Evolutionary conservation across 2,113 vertebrate species (phyloP).

Genomic region (Etia nguti): DNA sequence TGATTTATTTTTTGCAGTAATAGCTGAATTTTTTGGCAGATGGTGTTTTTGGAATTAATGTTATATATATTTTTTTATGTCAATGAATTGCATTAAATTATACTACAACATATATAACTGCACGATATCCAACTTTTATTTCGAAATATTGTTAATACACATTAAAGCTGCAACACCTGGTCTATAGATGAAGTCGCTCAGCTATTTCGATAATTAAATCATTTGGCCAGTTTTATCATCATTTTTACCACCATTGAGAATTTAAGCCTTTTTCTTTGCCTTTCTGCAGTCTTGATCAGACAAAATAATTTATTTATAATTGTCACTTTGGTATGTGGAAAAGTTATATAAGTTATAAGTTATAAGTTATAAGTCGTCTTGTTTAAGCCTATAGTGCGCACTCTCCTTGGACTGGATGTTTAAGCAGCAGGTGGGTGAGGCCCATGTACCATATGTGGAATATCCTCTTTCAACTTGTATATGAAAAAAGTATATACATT

Average conservation of each 20-base stretch:
- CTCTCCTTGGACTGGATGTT: background rate
- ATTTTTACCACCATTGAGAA: background rate
- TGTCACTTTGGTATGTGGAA: background rate
- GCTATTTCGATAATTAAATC: background rate
- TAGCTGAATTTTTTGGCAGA: background rate
- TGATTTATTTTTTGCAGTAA: background rate
- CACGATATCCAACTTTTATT: background rate
- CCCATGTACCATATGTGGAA: background rate
- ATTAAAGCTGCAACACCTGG: background rate
- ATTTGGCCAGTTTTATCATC: background rate
- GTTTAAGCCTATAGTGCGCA: background rate
- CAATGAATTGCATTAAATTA: background rate
- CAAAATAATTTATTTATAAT: background rate
- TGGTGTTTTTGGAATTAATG: background rate
- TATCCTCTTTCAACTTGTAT: background rate
- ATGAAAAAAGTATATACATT: background rate
- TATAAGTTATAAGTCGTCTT: background rate
- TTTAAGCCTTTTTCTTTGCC: background rate
- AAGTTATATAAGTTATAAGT: background rate
- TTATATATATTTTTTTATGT: background rate
- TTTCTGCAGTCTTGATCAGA: background rate
- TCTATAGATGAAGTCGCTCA: background rate
- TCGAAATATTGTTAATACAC: background rate
- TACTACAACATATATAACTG: background rate
- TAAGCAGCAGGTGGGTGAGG: background rate